Evolutionary conservation across 2,797 vertebrate species (phyloP).

Genomic region (Eulemur coronatus): DNA sequence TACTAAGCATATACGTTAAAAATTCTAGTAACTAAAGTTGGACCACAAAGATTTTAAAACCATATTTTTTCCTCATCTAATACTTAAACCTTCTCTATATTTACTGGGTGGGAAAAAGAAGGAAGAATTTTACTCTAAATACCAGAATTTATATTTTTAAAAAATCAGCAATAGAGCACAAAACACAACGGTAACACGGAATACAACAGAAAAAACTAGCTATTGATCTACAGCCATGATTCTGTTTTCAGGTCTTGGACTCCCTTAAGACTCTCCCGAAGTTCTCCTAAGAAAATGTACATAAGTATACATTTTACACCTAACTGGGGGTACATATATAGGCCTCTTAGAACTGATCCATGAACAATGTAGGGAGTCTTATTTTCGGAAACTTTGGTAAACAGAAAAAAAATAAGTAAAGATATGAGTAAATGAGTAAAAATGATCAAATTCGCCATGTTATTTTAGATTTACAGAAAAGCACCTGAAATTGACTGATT

Average conservation of each 20-base stretch:
- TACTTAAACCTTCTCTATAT: not conserved
- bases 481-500: not conserved
- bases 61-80: not conserved
- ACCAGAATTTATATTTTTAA: slow-evolving; percentile 8
- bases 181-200: not conserved
- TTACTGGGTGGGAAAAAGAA: not conserved
- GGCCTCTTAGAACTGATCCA: not conserved
- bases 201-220: not conserved
- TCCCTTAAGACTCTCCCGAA: not conserved
- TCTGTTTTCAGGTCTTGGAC: not conserved
- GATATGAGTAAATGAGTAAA: not conserved
- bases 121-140: slow-evolving; percentile 2
- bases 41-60: slow-evolving; percentile 15
- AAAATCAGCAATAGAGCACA: slow-evolving; percentile 37
- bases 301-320: not conserved
- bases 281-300: not conserved
- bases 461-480: slow-evolving; percentile 19
- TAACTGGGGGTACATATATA: not conserved
- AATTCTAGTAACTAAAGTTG: not conserved
- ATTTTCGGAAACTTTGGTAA: slow-evolving; percentile 8
- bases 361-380: not conserved
- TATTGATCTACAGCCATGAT: not conserved
- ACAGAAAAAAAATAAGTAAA: slow-evolving; percentile 32
- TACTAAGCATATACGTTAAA: not conserved
- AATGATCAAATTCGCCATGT: not conserved